These are phyloP conservation scores for Clitarchus hookeri DNA, from an alignment of 2,888 invertebrate genomes.

Conservation along the genomic window DNA sequence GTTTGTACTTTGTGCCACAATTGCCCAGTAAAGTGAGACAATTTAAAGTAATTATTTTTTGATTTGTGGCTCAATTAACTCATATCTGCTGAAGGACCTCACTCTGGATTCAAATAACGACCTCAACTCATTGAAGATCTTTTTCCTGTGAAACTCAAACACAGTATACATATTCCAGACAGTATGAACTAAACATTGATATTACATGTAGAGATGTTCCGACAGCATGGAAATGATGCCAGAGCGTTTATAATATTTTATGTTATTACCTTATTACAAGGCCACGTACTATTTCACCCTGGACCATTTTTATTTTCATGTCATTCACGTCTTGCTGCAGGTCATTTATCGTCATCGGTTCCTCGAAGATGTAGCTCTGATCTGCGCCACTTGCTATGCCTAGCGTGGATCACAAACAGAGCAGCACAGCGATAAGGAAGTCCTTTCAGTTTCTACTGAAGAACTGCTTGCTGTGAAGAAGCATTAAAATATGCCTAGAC, in stretches of 20 bases:
- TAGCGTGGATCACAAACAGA: not conserved
- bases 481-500: not conserved
- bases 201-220: too few species aligned
- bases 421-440: not conserved
- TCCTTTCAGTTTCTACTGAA: not conserved
- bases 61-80: too few species aligned
- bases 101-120: too few species aligned
- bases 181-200: too few species aligned
- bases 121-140: too few species aligned
- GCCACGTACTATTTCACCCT: constrained; percentile 5
- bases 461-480: not conserved
- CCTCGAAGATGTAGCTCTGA: constrained; percentile 27
- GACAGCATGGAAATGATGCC: too few species aligned
- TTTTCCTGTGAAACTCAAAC: too few species aligned
- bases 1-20: too few species aligned
- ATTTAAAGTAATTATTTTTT: too few species aligned
- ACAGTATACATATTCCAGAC: too few species aligned
- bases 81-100: too few species aligned
- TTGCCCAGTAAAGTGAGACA: too few species aligned
- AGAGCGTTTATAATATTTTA: not conserved
- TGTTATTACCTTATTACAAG: constrained; percentile 23
- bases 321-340: not conserved
- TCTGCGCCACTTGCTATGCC: constrained; percentile 28
- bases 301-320: constrained; percentile 19
- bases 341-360: constrained; percentile 16